phyloP scores from a whole-genome alignment of 2,113 vertebrate species.

The Prochilodus magdalenae region DNA sequence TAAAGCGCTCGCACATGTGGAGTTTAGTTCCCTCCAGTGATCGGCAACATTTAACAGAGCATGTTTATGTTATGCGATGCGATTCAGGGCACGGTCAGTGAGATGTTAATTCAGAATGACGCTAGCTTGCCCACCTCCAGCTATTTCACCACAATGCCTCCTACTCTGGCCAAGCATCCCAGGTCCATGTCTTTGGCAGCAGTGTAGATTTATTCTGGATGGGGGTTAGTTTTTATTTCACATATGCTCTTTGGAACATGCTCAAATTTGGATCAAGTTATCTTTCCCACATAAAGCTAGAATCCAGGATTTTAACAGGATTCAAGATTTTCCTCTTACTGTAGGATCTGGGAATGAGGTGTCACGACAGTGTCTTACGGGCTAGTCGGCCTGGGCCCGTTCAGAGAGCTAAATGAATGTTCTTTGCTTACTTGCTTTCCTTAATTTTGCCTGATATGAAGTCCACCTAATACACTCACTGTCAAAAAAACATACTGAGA shows the following conservation, averaged over 20 bases:
- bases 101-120: slow-evolving; percentile 15
- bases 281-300: too few species aligned
- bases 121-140: not conserved
- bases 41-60: not conserved
- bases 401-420: too few species aligned
- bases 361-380: too few species aligned
- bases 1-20: not conserved
- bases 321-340: too few species aligned
- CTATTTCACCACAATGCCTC: not conserved
- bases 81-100: not conserved
- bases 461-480: too few species aligned
- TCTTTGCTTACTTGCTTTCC: too few species aligned
- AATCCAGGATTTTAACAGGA: too few species aligned
- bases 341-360: too few species aligned
- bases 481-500: too few species aligned
- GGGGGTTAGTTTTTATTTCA: not conserved
- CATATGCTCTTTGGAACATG: not conserved
- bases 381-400: too few species aligned
- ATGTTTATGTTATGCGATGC: not conserved
- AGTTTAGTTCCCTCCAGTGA: not conserved
- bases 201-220: not conserved
- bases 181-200: not conserved
- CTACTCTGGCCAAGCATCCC: not conserved
- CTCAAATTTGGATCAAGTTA: not conserved
- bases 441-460: too few species aligned